Percentiles rank a stretch among this genome's conserved stretches.
phyloP scores from a whole-genome alignment of 2,888 invertebrate genomes.

The Phorcus lineatus region DNA sequence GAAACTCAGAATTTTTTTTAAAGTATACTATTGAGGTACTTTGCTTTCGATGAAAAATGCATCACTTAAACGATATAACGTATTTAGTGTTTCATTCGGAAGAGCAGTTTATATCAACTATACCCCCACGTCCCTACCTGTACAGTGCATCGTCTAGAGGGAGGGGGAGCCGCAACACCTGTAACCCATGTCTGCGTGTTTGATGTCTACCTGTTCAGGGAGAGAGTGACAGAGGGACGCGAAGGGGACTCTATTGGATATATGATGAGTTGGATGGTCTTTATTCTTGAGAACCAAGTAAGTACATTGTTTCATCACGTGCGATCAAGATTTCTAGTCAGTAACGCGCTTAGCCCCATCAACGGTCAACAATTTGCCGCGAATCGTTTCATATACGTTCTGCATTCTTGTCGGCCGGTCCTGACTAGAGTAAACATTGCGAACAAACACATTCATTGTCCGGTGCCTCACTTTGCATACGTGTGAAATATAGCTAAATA shows the following conservation, averaged over 20 bases:
- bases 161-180: background rate
- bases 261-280: conserved; percentile 4
- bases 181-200: background rate
- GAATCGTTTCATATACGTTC: conserved; percentile 7
- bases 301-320: conserved; percentile 29
- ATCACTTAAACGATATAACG: no score
- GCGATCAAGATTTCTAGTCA: conserved; percentile 22
- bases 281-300: conserved; percentile 6
- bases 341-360: conserved; percentile 14
- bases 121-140: background rate
- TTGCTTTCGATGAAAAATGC: no score
- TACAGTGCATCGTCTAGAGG: background rate
- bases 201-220: conserved; percentile 9
- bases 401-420: conserved; percentile 15
- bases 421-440: background rate
- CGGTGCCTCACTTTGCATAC: conserved; percentile 29
- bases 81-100: no score
- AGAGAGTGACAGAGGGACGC: background rate
- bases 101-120: no score
- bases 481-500: conserved; percentile 36
- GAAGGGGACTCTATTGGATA: conserved; percentile 8
- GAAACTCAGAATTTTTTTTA: no score
- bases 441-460: conserved; percentile 28
- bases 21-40: no score
- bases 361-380: conserved; percentile 26